phyloP scores from a whole-genome alignment of 2,797 vertebrate species.

The Sebastes miniatus region DNA sequence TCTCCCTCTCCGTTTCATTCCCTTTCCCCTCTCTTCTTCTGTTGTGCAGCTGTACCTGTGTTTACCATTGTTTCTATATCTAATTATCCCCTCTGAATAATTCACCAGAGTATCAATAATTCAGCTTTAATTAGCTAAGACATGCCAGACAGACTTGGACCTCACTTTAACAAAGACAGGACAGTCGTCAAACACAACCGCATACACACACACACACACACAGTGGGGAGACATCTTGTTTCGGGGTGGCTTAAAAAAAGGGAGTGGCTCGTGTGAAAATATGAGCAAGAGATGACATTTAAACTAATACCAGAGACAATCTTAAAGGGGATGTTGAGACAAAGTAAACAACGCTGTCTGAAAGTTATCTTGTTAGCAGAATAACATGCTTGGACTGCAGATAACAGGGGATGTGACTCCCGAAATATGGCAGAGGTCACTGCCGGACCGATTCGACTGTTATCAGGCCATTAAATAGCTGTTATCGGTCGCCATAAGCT shows the following conservation, averaged over 20 bases:
- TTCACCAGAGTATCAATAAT: slow-evolving; percentile 82
- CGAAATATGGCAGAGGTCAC: not conserved
- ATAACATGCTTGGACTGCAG: not conserved
- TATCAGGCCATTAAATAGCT: too few relatives aligned
- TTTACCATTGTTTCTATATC: slow-evolving; percentile 78
- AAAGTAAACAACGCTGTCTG: not conserved
- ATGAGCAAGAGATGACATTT: not conserved
- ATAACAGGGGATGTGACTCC: not conserved
- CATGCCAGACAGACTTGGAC: slow-evolving; percentile 56
- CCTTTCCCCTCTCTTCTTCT: not conserved
- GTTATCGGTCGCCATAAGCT: too few relatives aligned
- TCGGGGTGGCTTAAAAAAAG: not conserved
- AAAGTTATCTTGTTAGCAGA: not conserved
- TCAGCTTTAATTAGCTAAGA: slow-evolving; percentile 82
- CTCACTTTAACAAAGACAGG: slow-evolving; percentile 25
- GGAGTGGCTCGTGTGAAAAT: not conserved
- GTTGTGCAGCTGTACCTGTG: slow-evolving; percentile 54
- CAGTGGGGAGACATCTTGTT: not conserved
- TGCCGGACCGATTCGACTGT: too few relatives aligned
- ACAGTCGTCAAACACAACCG: slow-evolving; percentile 1
- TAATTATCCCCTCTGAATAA: slow-evolving; percentile 81
- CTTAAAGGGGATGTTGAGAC: not conserved
- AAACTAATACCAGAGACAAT: not conserved
- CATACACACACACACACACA: not conserved
- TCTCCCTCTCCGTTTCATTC: slow-evolving; percentile 7